Percentiles rank a stretch among this genome's conserved stretches.
Conservation (phyloP, 2,113 vertebrate species). For the Tetrax tetrax region DNA sequence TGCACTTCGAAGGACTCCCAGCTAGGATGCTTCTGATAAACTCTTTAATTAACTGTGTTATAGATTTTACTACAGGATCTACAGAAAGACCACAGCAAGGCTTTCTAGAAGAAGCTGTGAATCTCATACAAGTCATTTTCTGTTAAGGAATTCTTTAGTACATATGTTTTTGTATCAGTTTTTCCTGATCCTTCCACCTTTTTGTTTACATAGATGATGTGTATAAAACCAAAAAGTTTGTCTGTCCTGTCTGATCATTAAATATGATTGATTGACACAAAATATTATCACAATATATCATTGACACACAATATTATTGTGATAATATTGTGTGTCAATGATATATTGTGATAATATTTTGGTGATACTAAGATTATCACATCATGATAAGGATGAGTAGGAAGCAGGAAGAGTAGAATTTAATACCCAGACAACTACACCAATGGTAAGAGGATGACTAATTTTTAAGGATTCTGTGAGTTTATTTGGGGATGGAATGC, state of each 20-base stretch:
- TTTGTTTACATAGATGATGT: neutral
- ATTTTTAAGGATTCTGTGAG: neutral
- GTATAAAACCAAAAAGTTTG: neutral
- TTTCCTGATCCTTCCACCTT: neutral
- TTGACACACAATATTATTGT: neutral
- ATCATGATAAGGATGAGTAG: neutral
- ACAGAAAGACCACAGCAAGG: neutral
- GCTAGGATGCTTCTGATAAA: conserved; percentile 33
- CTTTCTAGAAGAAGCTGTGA: neutral
- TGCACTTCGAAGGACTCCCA: conserved; percentile 34
- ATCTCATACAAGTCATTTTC: neutral
- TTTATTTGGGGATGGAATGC: neutral
- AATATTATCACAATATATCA: neutral
- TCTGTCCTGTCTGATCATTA: neutral
- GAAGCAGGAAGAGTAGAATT: neutral
- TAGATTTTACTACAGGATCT: neutral
- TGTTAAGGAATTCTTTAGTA: neutral
- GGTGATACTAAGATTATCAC: neutral
- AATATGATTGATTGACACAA: neutral
- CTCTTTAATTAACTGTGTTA: neutral
- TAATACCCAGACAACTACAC: neutral
- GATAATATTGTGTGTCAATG: neutral
- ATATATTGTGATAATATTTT: neutral
- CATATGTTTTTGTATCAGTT: neutral
- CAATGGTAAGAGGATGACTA: neutral